Conservation (phyloP, 2,797 vertebrate species). For the Odontamblyopus lacepedii region DNA sequence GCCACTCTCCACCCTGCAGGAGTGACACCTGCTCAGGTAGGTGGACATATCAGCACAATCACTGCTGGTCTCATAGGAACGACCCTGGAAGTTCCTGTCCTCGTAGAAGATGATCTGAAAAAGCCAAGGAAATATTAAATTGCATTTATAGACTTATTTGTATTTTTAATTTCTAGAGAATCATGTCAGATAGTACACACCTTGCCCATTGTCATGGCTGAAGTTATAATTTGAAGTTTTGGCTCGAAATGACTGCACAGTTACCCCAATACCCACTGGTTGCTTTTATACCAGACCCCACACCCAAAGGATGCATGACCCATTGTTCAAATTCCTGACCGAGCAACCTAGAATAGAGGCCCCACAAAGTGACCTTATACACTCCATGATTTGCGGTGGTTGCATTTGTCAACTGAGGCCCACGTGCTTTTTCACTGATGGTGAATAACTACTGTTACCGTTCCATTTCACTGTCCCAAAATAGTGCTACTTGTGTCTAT, state of each 20-base stretch:
- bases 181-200: conserved; percentile 34
- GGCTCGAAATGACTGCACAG: conserved; percentile 48
- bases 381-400: conserved; percentile 60
- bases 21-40: conserved; percentile 67
- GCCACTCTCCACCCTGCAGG: conserved; percentile 73
- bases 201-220: conserved; percentile 74
- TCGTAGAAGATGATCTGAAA: conserved; percentile 74
- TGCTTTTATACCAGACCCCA: conserved; percentile 74
- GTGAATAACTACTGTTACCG: conserved; percentile 31
- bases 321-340: conserved; percentile 79
- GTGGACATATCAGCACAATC: conserved; percentile 74
- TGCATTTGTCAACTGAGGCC: conserved; percentile 68
- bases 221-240: conserved; percentile 27
- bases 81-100: conserved; percentile 75
- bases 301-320: conserved; percentile 51
- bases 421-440: conserved; percentile 45
- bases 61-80: conserved; percentile 70
- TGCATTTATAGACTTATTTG: conserved; percentile 8
- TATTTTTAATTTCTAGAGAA: not conserved
- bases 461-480: not conserved
- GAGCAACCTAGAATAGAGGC: conserved; percentile 68
- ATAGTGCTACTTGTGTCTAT: not conserved
- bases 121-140: conserved; percentile 25
- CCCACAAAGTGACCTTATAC: conserved; percentile 59
- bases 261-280: conserved; percentile 34